Evolutionary conservation across 2,888 invertebrate genomes (phyloP).

Genomic region (Torymus tubicola): DNA sequence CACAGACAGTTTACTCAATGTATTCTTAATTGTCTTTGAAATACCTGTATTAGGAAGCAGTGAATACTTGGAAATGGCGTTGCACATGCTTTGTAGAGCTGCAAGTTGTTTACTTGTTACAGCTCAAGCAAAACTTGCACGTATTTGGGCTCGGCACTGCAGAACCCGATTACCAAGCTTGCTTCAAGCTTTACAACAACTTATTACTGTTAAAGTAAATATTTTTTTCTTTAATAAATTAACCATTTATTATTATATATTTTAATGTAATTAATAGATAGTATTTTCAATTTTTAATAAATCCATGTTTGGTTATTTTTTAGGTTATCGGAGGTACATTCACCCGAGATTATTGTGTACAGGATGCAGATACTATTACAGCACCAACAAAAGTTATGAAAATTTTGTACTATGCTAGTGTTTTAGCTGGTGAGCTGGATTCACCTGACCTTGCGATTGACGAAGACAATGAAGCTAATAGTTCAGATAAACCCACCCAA

Average conservation of each 20-base stretch:
- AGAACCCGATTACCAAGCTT: constrained; percentile 81
- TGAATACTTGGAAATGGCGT: constrained; percentile 89
- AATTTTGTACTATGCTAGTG: constrained; percentile 91
- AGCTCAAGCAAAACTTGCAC: constrained; percentile 88
- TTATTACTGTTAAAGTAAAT: constrained; percentile 86
- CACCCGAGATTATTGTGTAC: constrained; percentile 85
- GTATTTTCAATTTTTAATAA: too few relatives aligned
- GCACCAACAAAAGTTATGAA: constrained; percentile 93
- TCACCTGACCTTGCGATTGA: constrained; percentile 80
- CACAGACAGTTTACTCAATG: constrained; percentile 78
- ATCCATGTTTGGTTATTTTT: too few relatives aligned
- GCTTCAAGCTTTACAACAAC: constrained; percentile 89
- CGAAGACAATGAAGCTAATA: constrained; percentile 77
- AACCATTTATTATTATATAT: too few relatives aligned
- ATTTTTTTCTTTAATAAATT: not conserved
- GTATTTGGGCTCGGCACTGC: constrained; percentile 87
- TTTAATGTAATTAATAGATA: too few relatives aligned
- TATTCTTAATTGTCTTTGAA: constrained; percentile 87
- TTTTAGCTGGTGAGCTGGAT: constrained; percentile 89
- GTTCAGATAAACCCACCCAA: constrained; percentile 66
- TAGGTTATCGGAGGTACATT: constrained; percentile 86
- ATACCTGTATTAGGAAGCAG: constrained; percentile 85
- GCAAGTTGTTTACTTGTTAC: constrained; percentile 84
- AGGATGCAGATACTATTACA: constrained; percentile 90
- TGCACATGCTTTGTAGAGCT: constrained; percentile 88